Conservation (phyloP, 1,140 invertebrate genomes). For the Polypedilum vanderplanki region DNA sequence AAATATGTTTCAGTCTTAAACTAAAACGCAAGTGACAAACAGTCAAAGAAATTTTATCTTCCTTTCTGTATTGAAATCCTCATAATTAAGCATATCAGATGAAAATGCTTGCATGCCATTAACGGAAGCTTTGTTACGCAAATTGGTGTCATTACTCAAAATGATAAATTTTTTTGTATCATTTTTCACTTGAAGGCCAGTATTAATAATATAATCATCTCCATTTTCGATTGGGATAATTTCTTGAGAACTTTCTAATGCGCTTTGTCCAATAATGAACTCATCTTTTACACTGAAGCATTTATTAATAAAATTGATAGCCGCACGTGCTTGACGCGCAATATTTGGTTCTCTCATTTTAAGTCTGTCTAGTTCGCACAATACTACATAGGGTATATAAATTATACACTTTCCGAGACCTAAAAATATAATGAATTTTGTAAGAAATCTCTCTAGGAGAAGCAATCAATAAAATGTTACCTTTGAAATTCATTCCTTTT, state of each 20-base stretch:
- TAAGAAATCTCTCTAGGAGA: neutral
- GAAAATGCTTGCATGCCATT: constrained; percentile 35
- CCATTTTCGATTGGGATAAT: constrained; percentile 37
- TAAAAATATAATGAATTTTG: constrained; percentile 29
- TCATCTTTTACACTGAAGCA: constrained; percentile 36
- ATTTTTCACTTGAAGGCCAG: constrained; percentile 39
- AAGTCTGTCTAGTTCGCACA: constrained; percentile 39
- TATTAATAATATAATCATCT: constrained; percentile 41
- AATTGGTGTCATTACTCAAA: constrained; percentile 39
- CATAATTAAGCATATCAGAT: neutral
- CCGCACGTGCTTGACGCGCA: constrained; percentile 34
- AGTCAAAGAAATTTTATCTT: neutral
- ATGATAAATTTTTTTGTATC: constrained; percentile 37
- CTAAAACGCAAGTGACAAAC: neutral
- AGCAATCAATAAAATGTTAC: no score
- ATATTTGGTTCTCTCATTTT: constrained; percentile 33
- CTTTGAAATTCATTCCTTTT: constrained; percentile 32
- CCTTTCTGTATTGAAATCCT: neutral
- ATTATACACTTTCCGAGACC: constrained; percentile 34
- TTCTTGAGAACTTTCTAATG: constrained; percentile 35
- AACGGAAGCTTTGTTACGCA: constrained; percentile 40
- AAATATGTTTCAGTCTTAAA: no score
- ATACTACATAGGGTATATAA: constrained; percentile 36
- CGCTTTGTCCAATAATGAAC: constrained; percentile 37
- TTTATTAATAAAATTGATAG: constrained; percentile 39